phyloP scores from a whole-genome alignment of 2,888 invertebrate species.

The Icerya purchasi region DNA sequence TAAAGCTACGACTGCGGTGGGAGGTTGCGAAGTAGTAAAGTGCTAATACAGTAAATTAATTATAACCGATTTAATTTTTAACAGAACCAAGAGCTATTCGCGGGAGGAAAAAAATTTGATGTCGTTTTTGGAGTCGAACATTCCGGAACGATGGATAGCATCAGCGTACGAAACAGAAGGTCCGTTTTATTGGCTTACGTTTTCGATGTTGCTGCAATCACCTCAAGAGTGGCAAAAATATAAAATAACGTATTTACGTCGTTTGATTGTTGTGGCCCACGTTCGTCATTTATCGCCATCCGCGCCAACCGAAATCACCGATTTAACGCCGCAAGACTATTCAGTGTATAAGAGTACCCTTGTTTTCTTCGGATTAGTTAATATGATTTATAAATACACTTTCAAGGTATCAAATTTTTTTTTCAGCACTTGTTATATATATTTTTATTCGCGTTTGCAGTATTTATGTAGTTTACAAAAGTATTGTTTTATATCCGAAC shows the following conservation, averaged over 20 bases:
- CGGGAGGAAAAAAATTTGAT: conserved; percentile 61
- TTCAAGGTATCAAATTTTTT: too few relatives aligned
- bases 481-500: too few relatives aligned
- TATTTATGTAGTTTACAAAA: too few relatives aligned
- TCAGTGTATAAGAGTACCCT: conserved; percentile 56
- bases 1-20: too few relatives aligned
- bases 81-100: conserved; percentile 44
- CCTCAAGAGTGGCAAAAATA: conserved; percentile 49
- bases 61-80: conserved; percentile 14
- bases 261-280: conserved; percentile 57
- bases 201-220: conserved; percentile 58
- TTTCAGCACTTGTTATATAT: too few relatives aligned
- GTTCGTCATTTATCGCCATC: conserved; percentile 40
- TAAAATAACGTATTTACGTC: conserved; percentile 46
- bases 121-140: conserved; percentile 41
- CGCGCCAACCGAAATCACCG: conserved; percentile 14
- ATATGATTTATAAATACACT: conserved; percentile 47
- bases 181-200: conserved; percentile 65
- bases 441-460: too few relatives aligned
- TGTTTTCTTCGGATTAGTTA: conserved; percentile 64
- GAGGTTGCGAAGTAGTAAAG: neutral
- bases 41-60: neutral
- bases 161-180: conserved; percentile 77
- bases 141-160: conserved; percentile 47
- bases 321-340: conserved; percentile 42